Evolutionary conservation across 35 echinoderm and acorn worm genomes (phyloP).

Genomic region (Heliocidaris tuberculata): DNA sequence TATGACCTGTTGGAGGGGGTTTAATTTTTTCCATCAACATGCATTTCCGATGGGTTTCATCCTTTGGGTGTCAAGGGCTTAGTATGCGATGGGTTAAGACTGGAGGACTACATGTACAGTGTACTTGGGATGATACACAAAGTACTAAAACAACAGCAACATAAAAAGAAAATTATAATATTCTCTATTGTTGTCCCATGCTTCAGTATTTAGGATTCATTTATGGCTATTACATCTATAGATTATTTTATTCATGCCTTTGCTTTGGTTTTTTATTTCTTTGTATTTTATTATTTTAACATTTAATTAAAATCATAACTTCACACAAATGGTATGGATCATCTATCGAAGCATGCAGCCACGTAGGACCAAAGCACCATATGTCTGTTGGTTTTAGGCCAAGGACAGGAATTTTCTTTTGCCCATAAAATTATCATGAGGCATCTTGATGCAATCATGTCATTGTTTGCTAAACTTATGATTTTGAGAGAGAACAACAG

Average conservation of each 20-base stretch:
- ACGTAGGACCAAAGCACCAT: neutral
- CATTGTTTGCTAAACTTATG: neutral
- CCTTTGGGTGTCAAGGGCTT: neutral
- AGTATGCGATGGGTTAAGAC: neutral
- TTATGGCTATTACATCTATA: neutral
- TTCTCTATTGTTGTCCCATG: too few species aligned
- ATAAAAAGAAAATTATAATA: too few species aligned
- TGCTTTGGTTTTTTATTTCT: neutral
- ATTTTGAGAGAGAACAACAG: neutral
- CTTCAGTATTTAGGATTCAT: neutral
- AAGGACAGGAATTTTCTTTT: neutral
- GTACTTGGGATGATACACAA: too few species aligned
- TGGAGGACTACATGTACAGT: too few species aligned
- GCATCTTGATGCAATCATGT: neutral
- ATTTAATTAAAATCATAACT: neutral
- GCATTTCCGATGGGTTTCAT: neutral
- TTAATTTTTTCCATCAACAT: neutral
- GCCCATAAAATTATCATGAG: neutral
- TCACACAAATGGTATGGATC: neutral
- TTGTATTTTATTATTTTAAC: neutral
- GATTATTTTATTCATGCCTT: neutral
- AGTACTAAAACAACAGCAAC: too few species aligned
- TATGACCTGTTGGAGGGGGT: neutral
- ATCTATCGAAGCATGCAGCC: neutral
- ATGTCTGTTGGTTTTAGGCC: neutral